phyloP scores from a whole-genome alignment of 2,888 invertebrate species.

The Caenorhabditis zanzibari region DNA sequence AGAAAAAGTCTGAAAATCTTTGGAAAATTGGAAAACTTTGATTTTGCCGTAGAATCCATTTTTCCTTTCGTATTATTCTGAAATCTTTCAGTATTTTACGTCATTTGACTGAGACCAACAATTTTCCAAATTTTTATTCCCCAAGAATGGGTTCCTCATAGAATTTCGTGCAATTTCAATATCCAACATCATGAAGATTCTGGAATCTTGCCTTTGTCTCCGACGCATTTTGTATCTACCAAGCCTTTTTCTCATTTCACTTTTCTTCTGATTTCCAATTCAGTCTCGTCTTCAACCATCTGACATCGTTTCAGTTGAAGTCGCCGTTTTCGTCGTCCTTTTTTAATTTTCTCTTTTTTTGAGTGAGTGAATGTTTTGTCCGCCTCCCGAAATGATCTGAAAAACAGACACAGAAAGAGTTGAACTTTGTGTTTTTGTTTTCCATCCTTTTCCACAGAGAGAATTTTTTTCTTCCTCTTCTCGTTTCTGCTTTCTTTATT shows the following conservation, averaged over 20 bases:
- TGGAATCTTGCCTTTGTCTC: too few relatives aligned
- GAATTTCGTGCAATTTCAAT: neutral
- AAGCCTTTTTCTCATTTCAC: neutral
- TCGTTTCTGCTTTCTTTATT: conserved; percentile 21
- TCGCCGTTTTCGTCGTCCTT: conserved; percentile 25
- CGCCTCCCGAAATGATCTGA: conserved; percentile 52
- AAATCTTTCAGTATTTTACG: too few relatives aligned
- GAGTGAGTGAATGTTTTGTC: conserved; percentile 39
- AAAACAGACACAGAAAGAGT: conserved; percentile 33
- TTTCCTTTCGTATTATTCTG: too few relatives aligned
- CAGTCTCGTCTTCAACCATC: conserved; percentile 20
- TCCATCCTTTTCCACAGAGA: conserved; percentile 27
- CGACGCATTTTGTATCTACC: too few relatives aligned
- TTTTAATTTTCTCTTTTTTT: conserved; percentile 25
- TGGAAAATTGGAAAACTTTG: neutral
- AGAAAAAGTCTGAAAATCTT: neutral
- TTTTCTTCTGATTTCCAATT: conserved; percentile 14
- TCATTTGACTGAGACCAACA: too few relatives aligned
- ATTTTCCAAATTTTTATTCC: too few relatives aligned
- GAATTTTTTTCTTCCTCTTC: conserved; percentile 16
- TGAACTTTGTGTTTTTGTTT: conserved; percentile 63
- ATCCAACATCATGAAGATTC: neutral
- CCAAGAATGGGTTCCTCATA: neutral
- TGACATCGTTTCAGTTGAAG: conserved; percentile 19
- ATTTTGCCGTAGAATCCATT: too few relatives aligned